Percentiles rank a stretch among this genome's conserved stretches.
These are phyloP conservation scores for Piprites chloris DNA, from an alignment of 2,113 vertebrate genomes.

Conservation along the genomic window DNA sequence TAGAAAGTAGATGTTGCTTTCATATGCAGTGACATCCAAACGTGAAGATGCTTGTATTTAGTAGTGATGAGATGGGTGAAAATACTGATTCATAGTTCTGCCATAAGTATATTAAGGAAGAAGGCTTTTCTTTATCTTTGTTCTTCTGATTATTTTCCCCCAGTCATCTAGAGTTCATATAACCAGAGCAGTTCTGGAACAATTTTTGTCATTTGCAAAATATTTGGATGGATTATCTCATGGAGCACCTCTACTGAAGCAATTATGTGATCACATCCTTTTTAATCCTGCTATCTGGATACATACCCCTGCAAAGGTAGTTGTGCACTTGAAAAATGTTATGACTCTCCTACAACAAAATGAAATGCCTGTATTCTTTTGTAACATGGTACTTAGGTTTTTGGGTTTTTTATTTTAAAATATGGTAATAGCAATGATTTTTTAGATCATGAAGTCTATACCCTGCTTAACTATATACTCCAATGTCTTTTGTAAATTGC, in stretches of 20 bases:
- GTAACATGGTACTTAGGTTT: background rate
- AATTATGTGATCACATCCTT: conserved; percentile 97
- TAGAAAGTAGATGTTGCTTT: background rate
- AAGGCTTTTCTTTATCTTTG: background rate
- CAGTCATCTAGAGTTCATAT: conserved; percentile 96
- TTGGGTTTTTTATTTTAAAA: background rate
- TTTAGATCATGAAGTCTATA: background rate
- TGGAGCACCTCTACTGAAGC: conserved; percentile 94
- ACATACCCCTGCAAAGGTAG: conserved; percentile 97
- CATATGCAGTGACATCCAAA: background rate
- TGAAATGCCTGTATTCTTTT: background rate
- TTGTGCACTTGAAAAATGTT: background rate
- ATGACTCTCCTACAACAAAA: background rate
- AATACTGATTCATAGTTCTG: background rate
- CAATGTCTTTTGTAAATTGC: background rate
- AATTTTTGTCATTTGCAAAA: conserved; percentile 98
- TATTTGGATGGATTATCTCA: conserved; percentile 97
- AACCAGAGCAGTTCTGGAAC: conserved; percentile 94
- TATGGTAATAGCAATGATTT: background rate
- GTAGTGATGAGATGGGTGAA: background rate
- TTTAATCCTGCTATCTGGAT: conserved; percentile 99
- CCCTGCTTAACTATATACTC: background rate
- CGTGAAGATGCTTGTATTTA: background rate
- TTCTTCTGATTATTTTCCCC: background rate
- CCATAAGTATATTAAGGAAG: background rate